These are phyloP conservation scores for Gryon sp. DNA, from an alignment of 1,140 invertebrate species.

Conservation along the genomic window DNA sequence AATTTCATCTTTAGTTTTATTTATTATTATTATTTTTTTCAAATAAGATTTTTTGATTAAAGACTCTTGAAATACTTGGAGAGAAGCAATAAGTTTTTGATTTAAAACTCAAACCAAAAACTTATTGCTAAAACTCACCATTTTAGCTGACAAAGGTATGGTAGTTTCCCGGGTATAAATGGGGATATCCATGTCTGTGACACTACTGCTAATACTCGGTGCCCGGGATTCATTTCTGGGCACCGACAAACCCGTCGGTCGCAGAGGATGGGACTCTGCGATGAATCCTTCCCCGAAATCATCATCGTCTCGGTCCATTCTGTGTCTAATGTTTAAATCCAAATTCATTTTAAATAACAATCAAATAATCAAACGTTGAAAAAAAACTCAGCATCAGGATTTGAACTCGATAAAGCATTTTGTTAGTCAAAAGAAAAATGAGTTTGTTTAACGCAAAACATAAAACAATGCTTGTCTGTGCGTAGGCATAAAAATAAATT, in stretches of 20 bases:
- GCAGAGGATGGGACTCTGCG: conserved; percentile 81
- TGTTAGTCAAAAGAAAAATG: too few relatives aligned
- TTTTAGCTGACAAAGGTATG: conserved; percentile 69
- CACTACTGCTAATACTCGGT: conserved; percentile 81
- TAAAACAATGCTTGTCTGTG: conserved; percentile 1
- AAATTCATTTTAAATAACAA: conserved; percentile 1
- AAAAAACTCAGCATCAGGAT: too few relatives aligned
- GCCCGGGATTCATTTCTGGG: conserved; percentile 76
- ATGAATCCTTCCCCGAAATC: conserved; percentile 81
- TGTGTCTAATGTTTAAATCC: too few relatives aligned
- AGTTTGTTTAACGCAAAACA: background rate
- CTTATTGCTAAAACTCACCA: conserved; percentile 73
- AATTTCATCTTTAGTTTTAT: too few relatives aligned
- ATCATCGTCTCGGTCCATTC: conserved; percentile 80
- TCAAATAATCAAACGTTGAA: too few relatives aligned
- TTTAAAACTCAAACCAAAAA: too few relatives aligned
- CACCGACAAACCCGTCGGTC: conserved; percentile 79
- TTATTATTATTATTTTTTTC: too few relatives aligned
- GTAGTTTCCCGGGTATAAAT: conserved; percentile 80
- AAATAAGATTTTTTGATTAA: too few relatives aligned
- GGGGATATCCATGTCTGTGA: conserved; percentile 82
- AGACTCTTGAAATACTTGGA: too few relatives aligned
- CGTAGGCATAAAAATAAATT: conserved; percentile 37
- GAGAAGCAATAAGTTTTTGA: too few relatives aligned
- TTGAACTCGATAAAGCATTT: too few relatives aligned